Percentiles rank a stretch among this genome's conserved stretches.
Evolutionary conservation across 2,113 vertebrate species (phyloP).

Genomic region (Sphyrna mokarran): DNA sequence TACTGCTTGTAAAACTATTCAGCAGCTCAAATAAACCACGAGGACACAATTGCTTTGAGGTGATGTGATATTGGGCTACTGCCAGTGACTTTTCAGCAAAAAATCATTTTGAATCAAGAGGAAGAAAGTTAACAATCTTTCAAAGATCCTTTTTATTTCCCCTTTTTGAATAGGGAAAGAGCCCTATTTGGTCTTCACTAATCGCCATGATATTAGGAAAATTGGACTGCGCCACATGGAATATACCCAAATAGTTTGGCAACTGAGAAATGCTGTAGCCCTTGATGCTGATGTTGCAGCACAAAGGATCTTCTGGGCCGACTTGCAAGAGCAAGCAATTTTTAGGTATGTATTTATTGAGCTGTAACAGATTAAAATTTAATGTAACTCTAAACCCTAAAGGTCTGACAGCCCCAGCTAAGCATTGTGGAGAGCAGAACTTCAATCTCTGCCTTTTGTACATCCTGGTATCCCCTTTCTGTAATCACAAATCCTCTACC

Average conservation of each 20-base stretch:
- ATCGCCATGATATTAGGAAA: conserved; percentile 86
- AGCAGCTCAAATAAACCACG: no score
- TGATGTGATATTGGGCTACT: not conserved
- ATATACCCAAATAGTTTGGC: conserved; percentile 87
- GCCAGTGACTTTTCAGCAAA: not conserved
- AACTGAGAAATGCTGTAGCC: conserved; percentile 81
- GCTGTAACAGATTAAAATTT: no score
- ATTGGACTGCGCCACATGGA: conserved; percentile 86
- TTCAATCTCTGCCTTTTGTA: no score
- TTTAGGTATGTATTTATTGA: conserved; percentile 67
- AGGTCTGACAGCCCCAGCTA: no score
- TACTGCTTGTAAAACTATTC: no score
- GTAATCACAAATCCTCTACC: no score
- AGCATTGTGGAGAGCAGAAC: no score
- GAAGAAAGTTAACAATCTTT: not conserved
- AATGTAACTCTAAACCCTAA: no score
- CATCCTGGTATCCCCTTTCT: no score
- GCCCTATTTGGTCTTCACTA: conserved; percentile 87
- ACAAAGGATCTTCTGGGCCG: conserved; percentile 88
- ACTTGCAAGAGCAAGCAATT: conserved; percentile 82
- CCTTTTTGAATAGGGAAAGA: conserved; percentile 68
- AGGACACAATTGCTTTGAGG: not conserved
- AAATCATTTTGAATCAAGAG: not conserved
- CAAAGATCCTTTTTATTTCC: not conserved
- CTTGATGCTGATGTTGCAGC: conserved; percentile 81